A percentile compares a stretch with the other conserved stretches of the same genome.
Evolutionary conservation across 2,888 invertebrate species (phyloP).

Genomic region (Antitype chi): DNA sequence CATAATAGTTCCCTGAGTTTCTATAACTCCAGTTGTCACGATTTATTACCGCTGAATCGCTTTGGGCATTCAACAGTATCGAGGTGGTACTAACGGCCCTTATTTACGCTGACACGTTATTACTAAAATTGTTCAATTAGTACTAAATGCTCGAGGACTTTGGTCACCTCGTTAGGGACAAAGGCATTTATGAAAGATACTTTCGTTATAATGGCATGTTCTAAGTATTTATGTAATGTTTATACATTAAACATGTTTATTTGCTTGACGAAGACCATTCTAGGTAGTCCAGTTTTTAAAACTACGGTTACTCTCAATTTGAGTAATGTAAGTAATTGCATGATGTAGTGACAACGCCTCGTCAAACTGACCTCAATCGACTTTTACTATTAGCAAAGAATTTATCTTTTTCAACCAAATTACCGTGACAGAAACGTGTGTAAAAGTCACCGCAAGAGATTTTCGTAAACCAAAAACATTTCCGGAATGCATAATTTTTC

Average conservation of each 20-base stretch:
- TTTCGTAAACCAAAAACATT: conserved; percentile 45
- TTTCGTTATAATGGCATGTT: conserved; percentile 29
- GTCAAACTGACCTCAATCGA: conserved; percentile 16
- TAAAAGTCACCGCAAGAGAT: conserved; percentile 29
- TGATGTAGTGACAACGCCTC: conserved; percentile 17
- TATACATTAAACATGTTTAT: conserved; percentile 16
- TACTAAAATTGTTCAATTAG: conserved; percentile 66
- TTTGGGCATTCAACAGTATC: conserved; percentile 63
- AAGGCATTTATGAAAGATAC: conserved; percentile 51
- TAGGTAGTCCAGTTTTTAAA: conserved; percentile 10
- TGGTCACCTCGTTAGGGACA: conserved; percentile 49
- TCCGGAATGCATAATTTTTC: conserved; percentile 60
- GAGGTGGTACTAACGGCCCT: conserved; percentile 57
- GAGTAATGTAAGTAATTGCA: conserved; percentile 9
- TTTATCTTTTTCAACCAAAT: conserved; percentile 11
- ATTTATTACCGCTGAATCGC: conserved; percentile 63
- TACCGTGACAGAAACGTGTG: conserved; percentile 31
- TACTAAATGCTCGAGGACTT: conserved; percentile 51
- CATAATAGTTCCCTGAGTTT: conserved; percentile 62
- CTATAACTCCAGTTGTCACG: conserved; percentile 57
- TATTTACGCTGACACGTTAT: conserved; percentile 63
- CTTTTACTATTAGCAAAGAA: conserved; percentile 19
- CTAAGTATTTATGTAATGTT: conserved; percentile 22
- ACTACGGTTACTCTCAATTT: conserved; percentile 37
- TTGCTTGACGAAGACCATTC: not conserved